These are phyloP conservation scores for Brachystomella parvula DNA, from an alignment of 1,140 invertebrate genomes.

Conservation along the genomic window DNA sequence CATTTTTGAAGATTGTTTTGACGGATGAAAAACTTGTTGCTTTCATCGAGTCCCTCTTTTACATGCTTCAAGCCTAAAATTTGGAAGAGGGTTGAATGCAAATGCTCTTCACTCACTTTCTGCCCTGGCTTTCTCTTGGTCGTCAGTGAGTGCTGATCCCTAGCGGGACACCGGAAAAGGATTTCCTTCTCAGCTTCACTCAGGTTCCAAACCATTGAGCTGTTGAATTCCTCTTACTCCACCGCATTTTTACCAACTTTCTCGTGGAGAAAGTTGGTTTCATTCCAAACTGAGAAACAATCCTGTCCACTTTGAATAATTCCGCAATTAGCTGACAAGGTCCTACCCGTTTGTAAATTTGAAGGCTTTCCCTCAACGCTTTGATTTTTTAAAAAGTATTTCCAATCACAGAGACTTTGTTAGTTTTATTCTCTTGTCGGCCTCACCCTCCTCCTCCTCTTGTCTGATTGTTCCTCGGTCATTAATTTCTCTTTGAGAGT, in stretches of 20 bases:
- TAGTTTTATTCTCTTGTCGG: no score
- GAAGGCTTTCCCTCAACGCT: neutral
- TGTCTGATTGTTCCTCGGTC: no score
- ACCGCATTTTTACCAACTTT: neutral
- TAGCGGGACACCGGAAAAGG: slow-evolving; percentile 33
- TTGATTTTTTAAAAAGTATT: neutral
- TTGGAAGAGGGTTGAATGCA: no score
- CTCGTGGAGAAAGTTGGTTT: neutral
- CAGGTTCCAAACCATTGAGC: slow-evolving; percentile 30
- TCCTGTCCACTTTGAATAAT: neutral
- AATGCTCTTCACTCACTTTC: no score
- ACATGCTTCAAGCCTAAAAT: no score
- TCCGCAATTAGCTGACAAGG: neutral
- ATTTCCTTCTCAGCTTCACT: slow-evolving; percentile 22
- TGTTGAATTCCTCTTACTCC: slow-evolving; percentile 27
- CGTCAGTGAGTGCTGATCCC: no score
- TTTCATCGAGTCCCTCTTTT: no score
- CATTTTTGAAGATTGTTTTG: no score
- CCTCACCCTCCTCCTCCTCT: no score
- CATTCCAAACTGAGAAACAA: neutral
- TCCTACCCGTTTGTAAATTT: neutral
- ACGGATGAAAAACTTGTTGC: no score
- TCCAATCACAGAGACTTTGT: neutral
- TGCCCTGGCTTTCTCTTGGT: no score
- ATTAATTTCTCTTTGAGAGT: no score